Conservation (phyloP, 2,888 invertebrate genomes). For the Xiphydria camelus region DNA sequence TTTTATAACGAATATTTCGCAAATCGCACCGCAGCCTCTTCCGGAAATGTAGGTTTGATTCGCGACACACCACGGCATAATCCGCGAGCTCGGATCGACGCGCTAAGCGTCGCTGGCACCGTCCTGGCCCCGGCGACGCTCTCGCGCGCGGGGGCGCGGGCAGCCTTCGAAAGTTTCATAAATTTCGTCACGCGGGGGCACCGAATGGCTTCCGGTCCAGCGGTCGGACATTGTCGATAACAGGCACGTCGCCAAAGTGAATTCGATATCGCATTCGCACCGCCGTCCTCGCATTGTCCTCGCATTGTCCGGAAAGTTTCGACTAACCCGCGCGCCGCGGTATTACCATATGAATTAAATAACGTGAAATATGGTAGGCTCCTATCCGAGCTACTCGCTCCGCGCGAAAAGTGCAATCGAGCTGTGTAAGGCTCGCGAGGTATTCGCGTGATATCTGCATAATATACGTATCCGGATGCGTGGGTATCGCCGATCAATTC, state of each 20-base stretch:
- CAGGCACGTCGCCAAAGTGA: constrained; percentile 45
- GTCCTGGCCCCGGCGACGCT: constrained; percentile 7
- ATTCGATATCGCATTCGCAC: constrained; percentile 53
- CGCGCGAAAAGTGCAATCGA: too few species aligned
- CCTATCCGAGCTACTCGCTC: too few species aligned
- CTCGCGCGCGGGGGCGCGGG: constrained; percentile 1
- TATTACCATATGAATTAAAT: constrained; percentile 84
- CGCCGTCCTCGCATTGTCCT: constrained; percentile 39
- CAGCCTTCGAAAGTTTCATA: constrained; percentile 45
- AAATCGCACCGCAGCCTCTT: constrained; percentile 39
- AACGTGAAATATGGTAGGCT: constrained; percentile 74
- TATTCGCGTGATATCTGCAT: neutral
- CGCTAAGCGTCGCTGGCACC: too few species aligned
- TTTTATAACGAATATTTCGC: too few species aligned
- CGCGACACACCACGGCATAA: constrained; percentile 1
- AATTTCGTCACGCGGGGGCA: constrained; percentile 44
- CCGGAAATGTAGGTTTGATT: constrained; percentile 43
- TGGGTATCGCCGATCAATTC: neutral
- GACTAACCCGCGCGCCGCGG: constrained; percentile 50
- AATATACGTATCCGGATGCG: too few species aligned
- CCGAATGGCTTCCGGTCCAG: constrained; percentile 54
- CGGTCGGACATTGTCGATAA: constrained; percentile 53
- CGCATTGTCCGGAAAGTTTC: constrained; percentile 55
- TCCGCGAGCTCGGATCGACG: too few species aligned
- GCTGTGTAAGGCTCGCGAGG: constrained; percentile 4